Conservation (phyloP, 2,888 invertebrate genomes). For the Mythimna lalbum region DNA sequence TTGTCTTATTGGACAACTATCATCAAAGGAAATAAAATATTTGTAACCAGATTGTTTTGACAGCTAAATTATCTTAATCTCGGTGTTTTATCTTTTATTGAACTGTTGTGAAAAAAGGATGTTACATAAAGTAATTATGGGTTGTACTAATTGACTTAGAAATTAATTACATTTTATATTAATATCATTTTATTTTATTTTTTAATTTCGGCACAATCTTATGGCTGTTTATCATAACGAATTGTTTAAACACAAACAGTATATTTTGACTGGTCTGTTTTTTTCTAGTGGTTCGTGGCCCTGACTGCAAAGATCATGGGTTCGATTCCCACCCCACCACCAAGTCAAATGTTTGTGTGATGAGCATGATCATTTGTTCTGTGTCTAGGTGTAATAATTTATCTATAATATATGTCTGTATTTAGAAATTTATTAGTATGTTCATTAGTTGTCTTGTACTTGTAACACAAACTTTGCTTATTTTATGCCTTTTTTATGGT, state of each 20-base stretch:
- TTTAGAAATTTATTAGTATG: too few relatives aligned
- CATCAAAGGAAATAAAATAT: conserved; percentile 10
- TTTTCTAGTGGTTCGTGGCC: too few relatives aligned
- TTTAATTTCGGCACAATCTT: conserved; percentile 9
- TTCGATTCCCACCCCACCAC: too few relatives aligned
- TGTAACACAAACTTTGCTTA: too few relatives aligned
- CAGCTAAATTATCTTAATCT: conserved; percentile 18
- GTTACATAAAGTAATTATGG: conserved; percentile 21
- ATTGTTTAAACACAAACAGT: conserved; percentile 4
- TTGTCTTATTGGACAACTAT: conserved; percentile 17
- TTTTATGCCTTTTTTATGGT: too few relatives aligned
- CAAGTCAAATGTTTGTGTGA: too few relatives aligned
- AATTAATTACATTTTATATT: conserved; percentile 15
- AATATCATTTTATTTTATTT: too few relatives aligned
- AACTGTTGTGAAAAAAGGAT: conserved; percentile 21
- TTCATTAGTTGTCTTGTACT: too few relatives aligned
- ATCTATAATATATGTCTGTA: too few relatives aligned
- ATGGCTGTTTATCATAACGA: conserved; percentile 8
- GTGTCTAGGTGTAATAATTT: too few relatives aligned
- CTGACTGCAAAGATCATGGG: too few relatives aligned
- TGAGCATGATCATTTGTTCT: too few relatives aligned
- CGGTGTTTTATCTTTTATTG: conserved; percentile 14
- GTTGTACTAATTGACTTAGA: conserved; percentile 18
- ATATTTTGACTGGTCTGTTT: background rate
- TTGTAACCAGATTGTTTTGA: conserved; percentile 4